Percentiles rank a stretch among this genome's conserved stretches.
Evolutionary conservation across 1,140 invertebrate genomes (phyloP).

Genomic region (Leptinotarsa texana): DNA sequence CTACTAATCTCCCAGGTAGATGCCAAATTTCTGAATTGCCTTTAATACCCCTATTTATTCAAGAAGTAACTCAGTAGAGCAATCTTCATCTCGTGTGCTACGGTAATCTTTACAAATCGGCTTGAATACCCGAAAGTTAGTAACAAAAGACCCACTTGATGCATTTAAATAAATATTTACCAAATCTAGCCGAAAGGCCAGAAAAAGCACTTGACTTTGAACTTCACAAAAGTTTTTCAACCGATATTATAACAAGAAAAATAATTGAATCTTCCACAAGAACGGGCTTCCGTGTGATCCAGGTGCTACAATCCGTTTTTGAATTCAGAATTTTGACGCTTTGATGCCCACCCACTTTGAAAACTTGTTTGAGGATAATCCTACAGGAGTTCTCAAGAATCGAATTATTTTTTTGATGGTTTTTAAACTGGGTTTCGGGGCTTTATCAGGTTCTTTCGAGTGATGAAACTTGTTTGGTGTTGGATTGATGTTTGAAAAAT

Average conservation of each 20-base stretch:
- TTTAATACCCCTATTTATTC: background rate
- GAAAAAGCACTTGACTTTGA: conserved; percentile 17
- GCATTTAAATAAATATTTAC: conserved; percentile 25
- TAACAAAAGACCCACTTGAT: conserved; percentile 19
- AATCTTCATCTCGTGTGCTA: background rate
- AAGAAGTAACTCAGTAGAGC: conserved; percentile 2
- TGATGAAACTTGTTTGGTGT: background rate
- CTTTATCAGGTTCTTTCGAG: background rate
- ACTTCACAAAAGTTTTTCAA: background rate
- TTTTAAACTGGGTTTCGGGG: background rate
- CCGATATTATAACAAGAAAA: conserved; percentile 24
- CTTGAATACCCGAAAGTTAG: background rate
- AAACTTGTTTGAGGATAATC: conserved; percentile 7
- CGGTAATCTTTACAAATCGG: conserved; percentile 11
- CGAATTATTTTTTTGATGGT: background rate
- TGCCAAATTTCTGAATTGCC: too few species aligned
- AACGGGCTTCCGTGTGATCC: conserved; percentile 11
- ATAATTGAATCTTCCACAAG: conserved; percentile 18
- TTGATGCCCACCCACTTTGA: conserved; percentile 13
- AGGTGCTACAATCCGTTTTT: conserved; percentile 20
- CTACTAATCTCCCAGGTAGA: too few species aligned
- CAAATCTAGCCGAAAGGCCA: background rate
- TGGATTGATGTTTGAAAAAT: too few species aligned
- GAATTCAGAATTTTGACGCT: conserved; percentile 18
- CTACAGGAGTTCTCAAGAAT: background rate